Evolutionary conservation across 2,797 vertebrate species (phyloP).

Genomic region (Chaenodraco wilsoni): DNA sequence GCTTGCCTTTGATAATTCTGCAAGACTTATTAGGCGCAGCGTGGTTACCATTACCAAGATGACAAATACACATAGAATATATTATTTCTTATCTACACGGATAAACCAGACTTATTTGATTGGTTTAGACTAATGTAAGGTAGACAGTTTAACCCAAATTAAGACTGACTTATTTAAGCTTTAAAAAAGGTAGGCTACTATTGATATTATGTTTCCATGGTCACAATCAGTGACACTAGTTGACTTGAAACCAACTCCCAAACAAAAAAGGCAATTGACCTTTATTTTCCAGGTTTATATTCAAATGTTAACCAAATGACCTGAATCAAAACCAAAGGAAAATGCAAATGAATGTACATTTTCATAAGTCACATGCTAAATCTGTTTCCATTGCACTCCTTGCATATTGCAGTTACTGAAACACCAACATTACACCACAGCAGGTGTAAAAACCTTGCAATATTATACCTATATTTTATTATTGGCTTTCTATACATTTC

Average conservation of each 20-base stretch:
- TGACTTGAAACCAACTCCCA: background rate
- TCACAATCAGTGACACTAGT: background rate
- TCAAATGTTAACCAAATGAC: background rate
- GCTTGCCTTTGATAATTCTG: constrained; percentile 59
- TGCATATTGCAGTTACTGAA: constrained; percentile 13
- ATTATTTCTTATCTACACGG: background rate
- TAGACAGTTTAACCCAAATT: background rate
- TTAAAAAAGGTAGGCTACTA: no score
- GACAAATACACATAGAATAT: constrained; percentile 19
- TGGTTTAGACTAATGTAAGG: background rate
- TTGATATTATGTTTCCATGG: background rate
- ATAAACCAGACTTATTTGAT: constrained; percentile 12
- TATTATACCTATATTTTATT: background rate
- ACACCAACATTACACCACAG: constrained; percentile 4
- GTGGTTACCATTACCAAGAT: constrained; percentile 26
- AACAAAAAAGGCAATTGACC: background rate
- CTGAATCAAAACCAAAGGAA: background rate
- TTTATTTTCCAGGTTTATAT: no score
- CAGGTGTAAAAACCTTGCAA: constrained; percentile 8
- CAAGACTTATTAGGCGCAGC: constrained; percentile 34
- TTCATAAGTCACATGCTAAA: background rate
- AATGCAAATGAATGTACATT: background rate
- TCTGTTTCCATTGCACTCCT: constrained; percentile 12
- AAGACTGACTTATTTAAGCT: no score
- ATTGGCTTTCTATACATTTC: background rate